Evolutionary conservation across 2,888 invertebrate genomes (phyloP), one percentile per base, ranked within the genome.

Genomic region (Drosophila greeni): DNA sequence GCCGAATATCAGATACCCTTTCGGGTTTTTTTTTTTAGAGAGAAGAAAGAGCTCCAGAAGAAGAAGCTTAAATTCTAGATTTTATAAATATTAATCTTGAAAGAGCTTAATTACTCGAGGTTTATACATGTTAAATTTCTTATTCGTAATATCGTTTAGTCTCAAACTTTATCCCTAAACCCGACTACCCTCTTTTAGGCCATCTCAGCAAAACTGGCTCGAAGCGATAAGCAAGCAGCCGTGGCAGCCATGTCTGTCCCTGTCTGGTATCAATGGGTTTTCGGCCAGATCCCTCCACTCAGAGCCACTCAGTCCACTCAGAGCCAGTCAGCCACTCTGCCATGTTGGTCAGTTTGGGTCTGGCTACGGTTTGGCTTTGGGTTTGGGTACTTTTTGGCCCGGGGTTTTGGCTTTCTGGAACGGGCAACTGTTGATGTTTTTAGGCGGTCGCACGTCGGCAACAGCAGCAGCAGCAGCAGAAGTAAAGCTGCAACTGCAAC

Each of bases 381-480:
- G 29, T 33, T 48, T 56, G 26, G 16, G 33, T 26, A n/a, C n/a
- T n/a, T 37, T 59, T 66, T 66, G 64, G 71, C 65, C 56, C 54
- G 29, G 29, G 45, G 45, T 45, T 45, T 45, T 29, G 77, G 40
- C 33, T 58, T 58, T 74, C 75, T 73, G 73, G 70, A 70, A 67
- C 68, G 55, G 83, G 84, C 77, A 85, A 85, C 83, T 85, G 85
- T 85, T 85, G 85, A 85, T 83, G 84, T 82, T 83, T 79, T 86
- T 75, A 84, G 83, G 85, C 85, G 84, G 84, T 86, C 84, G 84
- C 82, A 82, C 84, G 80, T 83, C 82, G 85, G 83, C 82, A 84
- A 74, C 74, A 72, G 62, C 74, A 60, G 42, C 65, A 49, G 48
- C 76, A 58, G 42, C 65, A 40, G 43, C 29, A 43, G 16, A 26